Percentiles rank a stretch among this genome's conserved stretches.
phyloP scores from a whole-genome alignment of 2,113 vertebrate genomes.

The Apeltes quadracus region DNA sequence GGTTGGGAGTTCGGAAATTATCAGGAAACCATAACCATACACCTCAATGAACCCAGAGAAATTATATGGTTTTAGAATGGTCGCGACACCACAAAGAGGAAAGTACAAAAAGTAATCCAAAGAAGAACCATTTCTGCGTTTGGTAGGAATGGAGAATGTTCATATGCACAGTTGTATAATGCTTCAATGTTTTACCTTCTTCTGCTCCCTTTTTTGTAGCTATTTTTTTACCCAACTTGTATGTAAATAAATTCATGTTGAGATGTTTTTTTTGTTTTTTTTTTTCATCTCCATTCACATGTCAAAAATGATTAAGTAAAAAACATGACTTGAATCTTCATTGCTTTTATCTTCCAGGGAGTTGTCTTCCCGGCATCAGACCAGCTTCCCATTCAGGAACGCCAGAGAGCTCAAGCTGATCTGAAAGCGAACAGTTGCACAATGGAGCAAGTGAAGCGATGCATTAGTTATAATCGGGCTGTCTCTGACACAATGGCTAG shows the following conservation, averaged over 20 bases:
- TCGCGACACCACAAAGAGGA: neutral
- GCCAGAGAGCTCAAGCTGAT: constrained; percentile 57
- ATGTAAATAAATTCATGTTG: neutral
- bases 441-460: neutral
- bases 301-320: neutral
- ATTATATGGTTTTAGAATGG: neutral
- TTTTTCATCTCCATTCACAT: neutral
- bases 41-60: neutral
- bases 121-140: neutral
- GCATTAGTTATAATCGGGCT: neutral
- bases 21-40: neutral
- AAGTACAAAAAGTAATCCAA: neutral
- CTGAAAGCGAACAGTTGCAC: constrained; percentile 18
- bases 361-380: constrained; percentile 63
- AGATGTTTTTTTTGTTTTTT: neutral
- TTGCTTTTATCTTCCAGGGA: constrained; percentile 35
- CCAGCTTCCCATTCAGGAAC: constrained; percentile 35
- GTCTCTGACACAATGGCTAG: neutral
- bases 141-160: neutral
- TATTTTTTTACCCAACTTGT: neutral
- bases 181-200: neutral
- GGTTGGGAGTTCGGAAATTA: neutral
- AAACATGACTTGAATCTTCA: neutral
- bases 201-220: neutral
- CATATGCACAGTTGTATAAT: neutral